Percentiles rank a stretch among this genome's conserved stretches.
phyloP scores from a whole-genome alignment of 2,888 invertebrate species.

The Chironomus riparius region DNA sequence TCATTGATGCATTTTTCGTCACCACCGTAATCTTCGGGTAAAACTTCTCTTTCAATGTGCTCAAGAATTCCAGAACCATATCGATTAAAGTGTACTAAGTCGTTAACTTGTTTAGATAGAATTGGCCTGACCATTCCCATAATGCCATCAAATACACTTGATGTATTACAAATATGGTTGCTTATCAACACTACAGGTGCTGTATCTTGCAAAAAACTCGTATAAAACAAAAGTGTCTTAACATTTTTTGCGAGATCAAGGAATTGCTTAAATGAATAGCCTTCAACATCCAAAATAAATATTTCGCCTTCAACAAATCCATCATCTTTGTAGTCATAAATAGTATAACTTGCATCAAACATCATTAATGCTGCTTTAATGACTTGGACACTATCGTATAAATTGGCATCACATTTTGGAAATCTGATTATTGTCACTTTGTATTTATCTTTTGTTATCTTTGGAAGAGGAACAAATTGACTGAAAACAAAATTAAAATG shows the following conservation, averaged over 20 bases:
- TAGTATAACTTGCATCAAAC: not conserved
- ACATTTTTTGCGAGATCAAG: not conserved
- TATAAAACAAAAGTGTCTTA: not conserved
- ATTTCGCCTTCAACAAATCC: slow-evolving; percentile 2
- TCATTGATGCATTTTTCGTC: not conserved
- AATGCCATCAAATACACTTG: not conserved
- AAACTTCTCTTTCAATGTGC: not conserved
- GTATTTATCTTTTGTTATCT: not conserved
- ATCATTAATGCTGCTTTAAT: not conserved
- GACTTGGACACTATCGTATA: not conserved
- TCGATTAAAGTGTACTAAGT: not conserved
- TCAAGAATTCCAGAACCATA: not conserved
- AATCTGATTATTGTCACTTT: not conserved
- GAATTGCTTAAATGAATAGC: not conserved
- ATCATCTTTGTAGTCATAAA: not conserved
- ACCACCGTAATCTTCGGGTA: slow-evolving; percentile 9
- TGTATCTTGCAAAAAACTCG: not conserved
- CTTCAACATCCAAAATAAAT: not conserved
- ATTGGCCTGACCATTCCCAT: not conserved
- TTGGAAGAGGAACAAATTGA: slow-evolving; percentile 9
- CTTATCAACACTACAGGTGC: not conserved
- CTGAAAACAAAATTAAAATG: not conserved
- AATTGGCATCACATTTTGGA: not conserved
- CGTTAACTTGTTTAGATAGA: not conserved
- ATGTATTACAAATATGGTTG: not conserved